Conservation (phyloP, 2,113 vertebrate genomes). For the Damaliscus lunatus region DNA sequence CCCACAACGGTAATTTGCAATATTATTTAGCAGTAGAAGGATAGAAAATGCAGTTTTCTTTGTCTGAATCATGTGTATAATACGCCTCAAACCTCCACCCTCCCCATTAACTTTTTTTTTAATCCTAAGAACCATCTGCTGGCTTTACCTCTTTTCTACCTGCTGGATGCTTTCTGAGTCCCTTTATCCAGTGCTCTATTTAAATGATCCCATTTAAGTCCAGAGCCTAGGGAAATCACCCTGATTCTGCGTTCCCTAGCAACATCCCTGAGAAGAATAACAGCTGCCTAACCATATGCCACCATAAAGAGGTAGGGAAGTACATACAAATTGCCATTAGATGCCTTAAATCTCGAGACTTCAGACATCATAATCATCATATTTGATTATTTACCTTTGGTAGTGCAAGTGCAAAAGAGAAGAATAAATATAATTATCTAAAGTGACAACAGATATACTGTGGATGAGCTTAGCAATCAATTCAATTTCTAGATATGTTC, state of each 20-base stretch:
- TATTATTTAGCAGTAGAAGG: not conserved
- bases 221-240: slow-evolving; percentile 50
- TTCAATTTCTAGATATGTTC: not conserved
- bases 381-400: slow-evolving; percentile 2
- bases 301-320: slow-evolving; percentile 20
- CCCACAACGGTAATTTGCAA: not conserved
- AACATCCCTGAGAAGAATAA: slow-evolving; percentile 39
- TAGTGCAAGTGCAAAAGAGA: not conserved
- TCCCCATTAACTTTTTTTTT: not conserved
- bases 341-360: not conserved
- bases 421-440: not conserved
- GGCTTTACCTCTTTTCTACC: slow-evolving; percentile 38
- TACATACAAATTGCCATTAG: slow-evolving; percentile 23
- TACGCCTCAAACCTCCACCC: not conserved
- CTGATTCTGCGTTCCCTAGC: slow-evolving; percentile 44
- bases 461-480: not conserved
- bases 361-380: not conserved
- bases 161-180: slow-evolving; percentile 40
- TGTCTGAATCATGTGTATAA: not conserved
- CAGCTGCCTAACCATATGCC: slow-evolving; percentile 53
- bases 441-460: not conserved
- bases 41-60: slow-evolving; percentile 6
- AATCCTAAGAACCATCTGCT: slow-evolving; percentile 30
- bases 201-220: slow-evolving; percentile 57
- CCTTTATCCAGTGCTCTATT: slow-evolving; percentile 27